Evolutionary conservation across 2,113 vertebrate species (phyloP), one percentile per base, ranked within the genome.

Genomic region (Sclerurus mexicanus): DNA sequence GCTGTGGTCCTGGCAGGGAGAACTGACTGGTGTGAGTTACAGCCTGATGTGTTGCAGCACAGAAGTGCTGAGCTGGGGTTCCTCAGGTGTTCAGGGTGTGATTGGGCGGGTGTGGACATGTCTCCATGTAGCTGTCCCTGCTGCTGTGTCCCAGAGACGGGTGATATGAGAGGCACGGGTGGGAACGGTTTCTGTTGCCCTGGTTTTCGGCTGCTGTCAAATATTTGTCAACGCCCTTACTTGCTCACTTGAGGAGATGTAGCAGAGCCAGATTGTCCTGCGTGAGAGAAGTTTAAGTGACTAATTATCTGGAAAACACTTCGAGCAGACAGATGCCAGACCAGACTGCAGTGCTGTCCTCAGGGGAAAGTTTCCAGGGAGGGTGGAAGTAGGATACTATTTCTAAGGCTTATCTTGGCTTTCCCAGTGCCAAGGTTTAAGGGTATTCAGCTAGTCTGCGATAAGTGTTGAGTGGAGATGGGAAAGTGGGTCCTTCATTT

Each of bases 271-370:
- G 76, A 71, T 90, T 78, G 59, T 67, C 68, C 64, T 81, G 44
- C 0, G 0, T 82, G 73, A 85, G 93, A 68, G 56, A 78, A 63
- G 10, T 87, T 95, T 44, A 89, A 74, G 24, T 74, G 35, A 22
- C 52, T 89, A 66, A 79, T 93, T 91, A 52, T 90, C 72, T 89
- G 86, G 63, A 84, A 93, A 92, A 66, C 80, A 50, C 75, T 90
- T 84, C 4, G 39, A 84, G 69, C 50, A 64, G 80, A 42, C 73
- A 89, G 56, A 50, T 92, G 83, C 68, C 47, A 75, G 53, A 27
- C 47, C 84, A 75, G 52, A n/a, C 64, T 84, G 60, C 44, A 76
- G 40, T 69, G 46, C 37, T 90, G 53, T 58, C 67, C 90, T 60
- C 59, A n/a, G 25, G 44, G 47, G 30, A 31, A 80, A 49, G 15